phyloP scores from a whole-genome alignment of 1,140 invertebrate species.

The Apis florea region DNA sequence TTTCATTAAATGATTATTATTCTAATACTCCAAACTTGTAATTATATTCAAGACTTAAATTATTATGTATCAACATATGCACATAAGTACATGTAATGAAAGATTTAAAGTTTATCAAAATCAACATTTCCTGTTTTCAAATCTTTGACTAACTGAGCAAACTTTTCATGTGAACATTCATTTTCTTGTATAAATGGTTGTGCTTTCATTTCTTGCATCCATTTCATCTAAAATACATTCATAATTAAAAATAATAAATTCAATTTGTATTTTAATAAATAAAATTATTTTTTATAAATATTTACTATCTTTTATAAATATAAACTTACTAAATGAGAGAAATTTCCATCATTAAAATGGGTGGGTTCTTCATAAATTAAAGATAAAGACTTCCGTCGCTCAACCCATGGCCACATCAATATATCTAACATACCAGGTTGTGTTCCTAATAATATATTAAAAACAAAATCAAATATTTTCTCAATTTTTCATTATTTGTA shows the following conservation, averaged over 20 bases:
- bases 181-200: slow-evolving; percentile 48
- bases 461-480: not conserved
- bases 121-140: slow-evolving; percentile 36
- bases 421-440: slow-evolving; percentile 69
- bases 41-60: slow-evolving; percentile 19
- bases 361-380: slow-evolving; percentile 56
- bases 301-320: not conserved
- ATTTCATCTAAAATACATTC: slow-evolving; percentile 48
- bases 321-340: slow-evolving; percentile 48
- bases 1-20: slow-evolving; percentile 6
- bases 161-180: slow-evolving; percentile 39
- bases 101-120: slow-evolving; percentile 46
- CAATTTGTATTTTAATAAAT: slow-evolving; percentile 2
- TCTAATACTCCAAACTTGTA: not conserved
- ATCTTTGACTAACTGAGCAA: slow-evolving; percentile 44
- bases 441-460: slow-evolving; percentile 54
- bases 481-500: too few relatives aligned
- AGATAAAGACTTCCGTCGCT: slow-evolving; percentile 69
- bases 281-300: not conserved
- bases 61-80: not conserved
- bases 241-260: not conserved
- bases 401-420: slow-evolving; percentile 75
- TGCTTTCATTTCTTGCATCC: slow-evolving; percentile 52
- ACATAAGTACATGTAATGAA: slow-evolving; percentile 2
- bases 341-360: slow-evolving; percentile 50